A percentile compares a stretch with the other conserved stretches of the same genome.
Conservation (phyloP, 2,797 vertebrate genomes). For the Sebastes paucispinis region DNA sequence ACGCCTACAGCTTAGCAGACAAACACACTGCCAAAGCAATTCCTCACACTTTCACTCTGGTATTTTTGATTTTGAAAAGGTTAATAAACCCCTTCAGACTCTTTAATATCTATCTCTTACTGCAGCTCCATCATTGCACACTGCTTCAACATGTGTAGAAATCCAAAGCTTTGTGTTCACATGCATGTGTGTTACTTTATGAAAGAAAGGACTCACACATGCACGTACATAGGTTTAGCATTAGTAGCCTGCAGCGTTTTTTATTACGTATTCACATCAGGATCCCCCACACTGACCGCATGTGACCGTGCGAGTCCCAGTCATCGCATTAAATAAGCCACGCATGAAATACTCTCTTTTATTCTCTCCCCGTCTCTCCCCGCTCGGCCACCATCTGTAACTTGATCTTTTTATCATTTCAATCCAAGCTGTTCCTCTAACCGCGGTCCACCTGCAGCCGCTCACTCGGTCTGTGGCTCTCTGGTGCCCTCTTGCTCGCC, state of each 20-base stretch:
- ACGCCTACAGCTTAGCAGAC: too few relatives aligned
- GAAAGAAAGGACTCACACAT: constrained; percentile 83
- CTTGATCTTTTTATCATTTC: background rate
- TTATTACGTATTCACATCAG: constrained; percentile 62
- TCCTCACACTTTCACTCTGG: too few relatives aligned
- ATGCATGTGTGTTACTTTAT: background rate
- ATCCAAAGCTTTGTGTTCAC: background rate
- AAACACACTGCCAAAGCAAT: background rate
- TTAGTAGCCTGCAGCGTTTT: constrained; percentile 37
- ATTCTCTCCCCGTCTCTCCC: background rate
- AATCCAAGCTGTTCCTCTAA: background rate
- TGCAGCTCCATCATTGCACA: background rate
- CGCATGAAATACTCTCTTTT: constrained; percentile 31
- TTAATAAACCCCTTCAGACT: background rate
- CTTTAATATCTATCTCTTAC: background rate
- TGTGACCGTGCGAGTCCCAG: constrained; percentile 72
- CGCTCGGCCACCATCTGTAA: background rate
- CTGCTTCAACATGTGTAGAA: background rate
- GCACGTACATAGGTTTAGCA: constrained; percentile 64
- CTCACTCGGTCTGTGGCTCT: constrained; percentile 27
- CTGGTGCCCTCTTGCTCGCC: constrained; percentile 34
- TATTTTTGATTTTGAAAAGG: too few relatives aligned
- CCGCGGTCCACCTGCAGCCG: background rate
- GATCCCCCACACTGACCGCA: constrained; percentile 68
- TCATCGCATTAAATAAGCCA: constrained; percentile 22